Evolutionary conservation across 2,888 invertebrate species (phyloP), one percentile per base, ranked within the genome.

Genomic region (Chironomus riparius): DNA sequence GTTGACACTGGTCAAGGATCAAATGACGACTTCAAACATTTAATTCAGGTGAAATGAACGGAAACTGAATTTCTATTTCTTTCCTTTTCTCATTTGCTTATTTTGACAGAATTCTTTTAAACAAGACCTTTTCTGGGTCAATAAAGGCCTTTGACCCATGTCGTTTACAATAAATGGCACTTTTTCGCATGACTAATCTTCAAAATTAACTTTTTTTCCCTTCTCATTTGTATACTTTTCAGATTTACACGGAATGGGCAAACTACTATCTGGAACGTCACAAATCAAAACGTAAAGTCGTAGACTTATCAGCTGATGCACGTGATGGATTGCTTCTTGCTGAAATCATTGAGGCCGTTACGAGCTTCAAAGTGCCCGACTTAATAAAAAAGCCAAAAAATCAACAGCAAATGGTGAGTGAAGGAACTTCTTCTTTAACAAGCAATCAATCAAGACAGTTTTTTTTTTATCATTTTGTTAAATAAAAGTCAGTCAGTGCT

Each of bases 241-340:
- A 97, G 97, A 96, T 97, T 82, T 97, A 97, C 86, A 97, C 97
- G 76, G 97, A 97, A 86, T 97, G 97, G 97, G 97, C 97, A 70
- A 97, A 97, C 85, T 97, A 97, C 83, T 97, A 97, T 85, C 85
- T 97, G 86, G 97, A 97, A 84, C 92, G 96, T 81, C 93, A 93
- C 77, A 89, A 92, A 79, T 93, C 93, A 79, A 92, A 94, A 80
- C 89, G 92, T 77, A 90, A 93, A 81, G 95, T 96, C 78, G 87
- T 87, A 47, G 94, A 94, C 82, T 88, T 97, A 78, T 96, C 97
- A 78, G 87, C 91, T 76, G 97, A 97, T 85, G 92, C 97, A 83
- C 91, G 93, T 50, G 97, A 97, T 87, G 97, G 97, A 2, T 89
- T 96, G 62, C 88, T 97, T 69, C 87, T 97, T 78, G 94, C 96